These are phyloP conservation scores for Acrobasis consociella DNA, from an alignment of 2,888 invertebrate species.

Conservation along the genomic window DNA sequence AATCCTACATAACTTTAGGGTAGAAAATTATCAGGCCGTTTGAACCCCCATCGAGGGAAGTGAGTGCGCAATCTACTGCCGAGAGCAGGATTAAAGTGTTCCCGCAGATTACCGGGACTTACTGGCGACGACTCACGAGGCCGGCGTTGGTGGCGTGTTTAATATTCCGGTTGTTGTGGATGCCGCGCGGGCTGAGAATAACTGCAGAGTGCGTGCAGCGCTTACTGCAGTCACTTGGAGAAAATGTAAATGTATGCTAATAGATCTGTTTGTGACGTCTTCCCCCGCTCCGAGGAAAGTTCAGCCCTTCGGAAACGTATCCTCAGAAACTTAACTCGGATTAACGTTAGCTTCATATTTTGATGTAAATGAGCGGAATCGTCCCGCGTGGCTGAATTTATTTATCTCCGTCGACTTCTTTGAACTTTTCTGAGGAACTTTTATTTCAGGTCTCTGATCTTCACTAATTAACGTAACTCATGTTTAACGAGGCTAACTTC, in stretches of 20 bases:
- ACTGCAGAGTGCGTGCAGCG: constrained; percentile 2
- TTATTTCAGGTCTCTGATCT: constrained; percentile 8
- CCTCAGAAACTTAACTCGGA: constrained; percentile 15
- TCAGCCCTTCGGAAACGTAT: constrained; percentile 14
- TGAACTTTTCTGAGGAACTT: constrained; percentile 7
- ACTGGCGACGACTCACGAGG: too few species aligned
- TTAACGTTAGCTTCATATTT: constrained; percentile 19
- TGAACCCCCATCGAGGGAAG: constrained; percentile 15
- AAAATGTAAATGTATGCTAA: constrained; percentile 59
- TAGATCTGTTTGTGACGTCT: constrained; percentile 38
- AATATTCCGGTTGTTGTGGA: constrained; percentile 14
- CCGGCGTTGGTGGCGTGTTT: constrained; percentile 13
- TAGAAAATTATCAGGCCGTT: constrained; percentile 17
- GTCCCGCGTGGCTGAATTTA: constrained; percentile 12
- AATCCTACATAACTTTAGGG: constrained; percentile 18
- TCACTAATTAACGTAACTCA: constrained; percentile 16
- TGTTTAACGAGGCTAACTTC: constrained; percentile 12
- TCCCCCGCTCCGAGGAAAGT: constrained; percentile 1
- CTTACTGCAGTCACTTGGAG: constrained; percentile 38
- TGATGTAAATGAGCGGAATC: constrained; percentile 16
- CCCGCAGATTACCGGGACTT: constrained; percentile 10
- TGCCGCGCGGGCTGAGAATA: constrained; percentile 2
- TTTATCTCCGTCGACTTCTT: constrained; percentile 1
- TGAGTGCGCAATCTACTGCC: constrained; percentile 10
- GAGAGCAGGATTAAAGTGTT: constrained; percentile 18